These are phyloP conservation scores for Neodiprion lecontei DNA, from an alignment of 1,140 invertebrate species.

Conservation along the genomic window DNA sequence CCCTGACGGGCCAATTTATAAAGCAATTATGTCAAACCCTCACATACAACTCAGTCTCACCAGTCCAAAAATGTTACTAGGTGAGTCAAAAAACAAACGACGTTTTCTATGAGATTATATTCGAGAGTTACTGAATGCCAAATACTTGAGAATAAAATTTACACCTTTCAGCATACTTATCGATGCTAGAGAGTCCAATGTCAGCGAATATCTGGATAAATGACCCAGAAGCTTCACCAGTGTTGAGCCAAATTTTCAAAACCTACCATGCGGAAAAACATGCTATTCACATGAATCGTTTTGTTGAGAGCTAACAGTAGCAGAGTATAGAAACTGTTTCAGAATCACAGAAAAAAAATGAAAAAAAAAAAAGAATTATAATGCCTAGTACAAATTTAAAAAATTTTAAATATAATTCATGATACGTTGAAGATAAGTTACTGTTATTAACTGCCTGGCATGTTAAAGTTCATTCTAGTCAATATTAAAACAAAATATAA, in stretches of 20 bases:
- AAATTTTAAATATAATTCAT: neutral
- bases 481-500: no score
- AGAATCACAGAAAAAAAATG: neutral
- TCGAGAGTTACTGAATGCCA: neutral
- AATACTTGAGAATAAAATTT: neutral
- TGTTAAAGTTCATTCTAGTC: no score
- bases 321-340: neutral
- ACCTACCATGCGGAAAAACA: conserved; percentile 74
- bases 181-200: conserved; percentile 68
- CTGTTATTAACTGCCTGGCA: neutral
- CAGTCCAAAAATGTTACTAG: conserved; percentile 69
- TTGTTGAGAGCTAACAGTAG: conserved; percentile 36
- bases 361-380: neutral
- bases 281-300: conserved; percentile 52
- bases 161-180: conserved; percentile 65
- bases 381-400: neutral
- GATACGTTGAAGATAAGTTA: neutral
- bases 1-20: conserved; percentile 66
- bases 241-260: conserved; percentile 69
- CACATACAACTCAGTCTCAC: conserved; percentile 70
- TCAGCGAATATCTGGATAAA: conserved; percentile 68
- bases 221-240: conserved; percentile 69
- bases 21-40: conserved; percentile 71
- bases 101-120: neutral
- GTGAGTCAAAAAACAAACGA: conserved; percentile 29